phyloP scores from a whole-genome alignment of 2,113 vertebrate species.

The Sander lucioperca region DNA sequence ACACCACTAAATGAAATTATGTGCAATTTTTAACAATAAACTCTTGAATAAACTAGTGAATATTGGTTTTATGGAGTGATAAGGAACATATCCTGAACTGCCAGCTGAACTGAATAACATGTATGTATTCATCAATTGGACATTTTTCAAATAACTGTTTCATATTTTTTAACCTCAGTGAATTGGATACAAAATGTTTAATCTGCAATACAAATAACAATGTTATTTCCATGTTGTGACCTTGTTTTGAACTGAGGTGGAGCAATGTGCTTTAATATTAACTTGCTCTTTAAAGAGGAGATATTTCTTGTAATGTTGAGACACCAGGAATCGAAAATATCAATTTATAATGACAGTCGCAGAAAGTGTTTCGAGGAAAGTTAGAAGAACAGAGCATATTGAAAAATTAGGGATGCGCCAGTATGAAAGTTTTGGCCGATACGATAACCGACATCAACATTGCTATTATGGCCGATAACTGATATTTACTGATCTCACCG shows the following conservation, averaged over 20 bases:
- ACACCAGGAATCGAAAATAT: conserved; percentile 7
- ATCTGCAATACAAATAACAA: conserved; percentile 12
- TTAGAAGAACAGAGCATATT: no score
- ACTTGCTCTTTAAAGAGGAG: conserved; percentile 17
- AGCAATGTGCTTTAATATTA: conserved; percentile 40
- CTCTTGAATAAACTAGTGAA: not conserved
- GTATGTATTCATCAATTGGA: conserved; percentile 15
- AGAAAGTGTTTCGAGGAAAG: not conserved
- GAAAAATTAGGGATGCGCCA: no score
- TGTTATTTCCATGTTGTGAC: conserved; percentile 16
- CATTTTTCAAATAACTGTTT: conserved; percentile 6
- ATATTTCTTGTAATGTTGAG: conserved; percentile 12
- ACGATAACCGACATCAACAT: no score
- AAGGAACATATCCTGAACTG: conserved; percentile 14
- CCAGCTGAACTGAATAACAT: conserved; percentile 31
- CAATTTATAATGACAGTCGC: conserved; percentile 13
- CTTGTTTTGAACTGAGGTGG: conserved; percentile 30
- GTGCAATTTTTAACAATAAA: conserved; percentile 30
- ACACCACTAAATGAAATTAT: conserved; percentile 33
- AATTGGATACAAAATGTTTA: not conserved
- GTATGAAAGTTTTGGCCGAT: no score
- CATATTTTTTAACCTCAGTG: not conserved
- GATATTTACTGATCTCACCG: no score
- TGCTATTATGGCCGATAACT: no score
- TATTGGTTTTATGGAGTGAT: conserved; percentile 22